Evolutionary conservation across 2,888 invertebrate genomes (phyloP), one percentile per base, ranked within the genome.

Genomic region (Hirtodrosophila histrioides): DNA sequence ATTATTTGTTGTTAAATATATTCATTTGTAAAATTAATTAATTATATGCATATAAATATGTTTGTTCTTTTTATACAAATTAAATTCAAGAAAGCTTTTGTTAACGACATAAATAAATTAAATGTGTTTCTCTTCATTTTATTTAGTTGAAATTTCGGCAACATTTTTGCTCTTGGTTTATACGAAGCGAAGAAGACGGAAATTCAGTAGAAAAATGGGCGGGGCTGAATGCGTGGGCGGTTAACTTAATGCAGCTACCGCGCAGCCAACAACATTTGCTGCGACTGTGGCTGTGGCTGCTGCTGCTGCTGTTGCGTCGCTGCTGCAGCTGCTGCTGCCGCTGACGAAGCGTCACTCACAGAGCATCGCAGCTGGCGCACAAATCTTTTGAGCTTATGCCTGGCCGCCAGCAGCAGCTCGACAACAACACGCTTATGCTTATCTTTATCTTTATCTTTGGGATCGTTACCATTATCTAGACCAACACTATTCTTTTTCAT

Each of bases 81-180:
- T 72, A 87, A 87, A 87, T 88, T 73, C 62, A 81, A 78, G 71
- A 85, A 81, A 88, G 87, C 88, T 88, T 87, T 83, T 75, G 71
- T 82, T 88, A 78, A 75, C 69, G 75, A 66, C 68, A 63, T 70
- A 81, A 76, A 80, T 69, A 79, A 88, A 84, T 77, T 61, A 74
- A 64, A 43, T 46, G 56, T 46, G 0, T 51, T 79, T 83, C 11
- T 39, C 10, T 43, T 63, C 39, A 33, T 39, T 55, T 55, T 48
- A 17, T 45, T 31, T 43, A 35, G n/a, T 7, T n/a, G 31, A 57
- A 55, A 24, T 68, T 50, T 37, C 54, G 66, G 24, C 41, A 50
- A 50, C 49, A 39, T 17, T 51, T 41, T 4, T 58, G 6, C 11
- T 24, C 24, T 50, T 35, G 31, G 6, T 41, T n/a, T 43, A 53